Conservation (phyloP, 1,140 invertebrate genomes). For the Macrotrachela quadricornifera region DNA sequence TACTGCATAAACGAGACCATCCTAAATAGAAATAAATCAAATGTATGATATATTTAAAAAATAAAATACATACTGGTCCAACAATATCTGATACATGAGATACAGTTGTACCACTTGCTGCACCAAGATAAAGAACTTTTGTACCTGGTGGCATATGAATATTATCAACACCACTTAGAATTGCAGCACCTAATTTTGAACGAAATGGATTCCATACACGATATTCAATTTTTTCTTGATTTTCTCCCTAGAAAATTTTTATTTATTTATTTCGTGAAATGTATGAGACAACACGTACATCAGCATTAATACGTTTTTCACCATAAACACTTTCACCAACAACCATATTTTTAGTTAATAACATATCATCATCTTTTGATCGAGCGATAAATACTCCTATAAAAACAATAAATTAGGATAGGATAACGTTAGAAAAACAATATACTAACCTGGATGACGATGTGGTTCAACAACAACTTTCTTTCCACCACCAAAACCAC, state of each 20-base stretch:
- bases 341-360: slow-evolving; percentile 82
- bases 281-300: slow-evolving; percentile 40
- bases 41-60: slow-evolving; percentile 2
- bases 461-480: slow-evolving; percentile 87
- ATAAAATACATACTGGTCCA: slow-evolving; percentile 52
- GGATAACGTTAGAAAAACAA: neutral
- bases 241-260: slow-evolving; percentile 14
- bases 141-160: slow-evolving; percentile 87
- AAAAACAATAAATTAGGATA: neutral
- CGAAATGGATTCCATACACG: slow-evolving; percentile 99
- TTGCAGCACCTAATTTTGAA: slow-evolving; percentile 89
- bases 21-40: slow-evolving; percentile 45
- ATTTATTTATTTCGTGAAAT: slow-evolving; percentile 8
- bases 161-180: slow-evolving; percentile 81
- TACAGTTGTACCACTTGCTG: slow-evolving; percentile 92
- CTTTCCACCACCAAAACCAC: slow-evolving; percentile 36
- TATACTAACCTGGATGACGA: slow-evolving; percentile 47
- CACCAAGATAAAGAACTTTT: slow-evolving; percentile 90
- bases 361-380: slow-evolving; percentile 83
- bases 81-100: slow-evolving; percentile 96
- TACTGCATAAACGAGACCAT: slow-evolving; percentile 97
- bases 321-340: slow-evolving; percentile 91
- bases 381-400: slow-evolving; percentile 65
- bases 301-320: slow-evolving; percentile 85
- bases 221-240: slow-evolving; percentile 78